phyloP scores from a whole-genome alignment of 2,888 invertebrate species.

The Heliconius hortense region DNA sequence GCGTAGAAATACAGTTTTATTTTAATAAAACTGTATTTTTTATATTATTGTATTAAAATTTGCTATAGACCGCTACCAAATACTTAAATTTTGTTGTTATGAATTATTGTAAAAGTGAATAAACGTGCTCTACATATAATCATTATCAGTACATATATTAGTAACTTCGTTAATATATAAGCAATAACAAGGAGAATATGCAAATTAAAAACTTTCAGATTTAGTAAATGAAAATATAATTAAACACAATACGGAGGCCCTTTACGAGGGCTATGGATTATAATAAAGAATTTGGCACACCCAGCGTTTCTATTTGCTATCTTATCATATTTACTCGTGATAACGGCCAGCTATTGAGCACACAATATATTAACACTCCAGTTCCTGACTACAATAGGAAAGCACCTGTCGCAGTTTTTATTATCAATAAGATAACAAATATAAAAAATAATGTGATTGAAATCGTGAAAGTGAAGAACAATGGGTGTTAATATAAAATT shows the following conservation, averaged over 20 bases:
- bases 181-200: background rate
- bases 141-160: background rate
- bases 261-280: slow-evolving; percentile 59
- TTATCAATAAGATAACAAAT: slow-evolving; percentile 55
- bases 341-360: slow-evolving; percentile 73
- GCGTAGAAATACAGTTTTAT: background rate
- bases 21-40: no score
- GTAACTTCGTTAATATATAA: background rate
- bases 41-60: no score
- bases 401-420: slow-evolving; percentile 64
- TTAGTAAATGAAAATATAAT: background rate
- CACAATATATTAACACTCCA: slow-evolving; percentile 65
- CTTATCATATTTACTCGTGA: slow-evolving; percentile 75
- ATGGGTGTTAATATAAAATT: slow-evolving; percentile 69
- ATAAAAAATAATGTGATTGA: slow-evolving; percentile 63
- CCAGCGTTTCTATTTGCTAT: slow-evolving; percentile 78
- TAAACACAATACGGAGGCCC: slow-evolving; percentile 33
- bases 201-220: background rate
- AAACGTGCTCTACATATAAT: background rate
- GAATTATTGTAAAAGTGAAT: no score
- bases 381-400: slow-evolving; percentile 64
- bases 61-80: background rate
- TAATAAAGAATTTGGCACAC: slow-evolving; percentile 81
- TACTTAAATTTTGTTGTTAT: no score
- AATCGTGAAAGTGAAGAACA: slow-evolving; percentile 55